Evolutionary conservation across 2,888 invertebrate species (phyloP).

Genomic region (Amphipoea oculea): DNA sequence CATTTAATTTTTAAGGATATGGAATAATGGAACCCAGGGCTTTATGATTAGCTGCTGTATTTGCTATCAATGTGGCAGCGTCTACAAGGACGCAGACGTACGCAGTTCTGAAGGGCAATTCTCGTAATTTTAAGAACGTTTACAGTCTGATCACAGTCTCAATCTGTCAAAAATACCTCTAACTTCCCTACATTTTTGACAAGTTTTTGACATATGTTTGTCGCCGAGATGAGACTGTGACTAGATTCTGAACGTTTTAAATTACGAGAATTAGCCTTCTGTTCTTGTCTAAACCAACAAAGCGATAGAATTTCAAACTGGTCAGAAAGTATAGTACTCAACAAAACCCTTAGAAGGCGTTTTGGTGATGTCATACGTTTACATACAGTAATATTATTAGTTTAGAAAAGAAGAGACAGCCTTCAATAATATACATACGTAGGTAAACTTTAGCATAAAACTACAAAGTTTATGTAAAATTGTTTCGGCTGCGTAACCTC

Average conservation of each 20-base stretch:
- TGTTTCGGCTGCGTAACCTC: neutral
- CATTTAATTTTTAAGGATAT: neutral
- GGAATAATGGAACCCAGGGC: too few relatives aligned
- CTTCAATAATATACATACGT: neutral
- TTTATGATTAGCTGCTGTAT: neutral
- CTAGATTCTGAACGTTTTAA: too few relatives aligned
- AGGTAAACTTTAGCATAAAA: neutral
- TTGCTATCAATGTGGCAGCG: neutral
- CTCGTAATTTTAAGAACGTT: too few relatives aligned
- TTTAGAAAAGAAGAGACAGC: neutral
- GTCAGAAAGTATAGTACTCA: neutral
- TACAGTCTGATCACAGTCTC: too few relatives aligned
- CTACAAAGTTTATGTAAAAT: neutral
- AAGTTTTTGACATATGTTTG: too few relatives aligned
- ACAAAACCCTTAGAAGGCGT: neutral
- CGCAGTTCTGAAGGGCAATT: neutral
- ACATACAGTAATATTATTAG: neutral
- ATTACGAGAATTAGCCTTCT: neutral
- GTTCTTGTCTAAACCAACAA: constrained; percentile 19
- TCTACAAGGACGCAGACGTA: neutral
- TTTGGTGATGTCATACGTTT: constrained; percentile 5
- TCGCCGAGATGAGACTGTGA: too few relatives aligned
- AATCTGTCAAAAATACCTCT: too few relatives aligned
- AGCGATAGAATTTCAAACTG: constrained; percentile 18
- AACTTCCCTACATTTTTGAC: too few relatives aligned